Percentiles rank a stretch among this genome's conserved stretches.
Conservation (phyloP, 2,797 vertebrate species). For the Scyliorhinus canicula region DNA sequence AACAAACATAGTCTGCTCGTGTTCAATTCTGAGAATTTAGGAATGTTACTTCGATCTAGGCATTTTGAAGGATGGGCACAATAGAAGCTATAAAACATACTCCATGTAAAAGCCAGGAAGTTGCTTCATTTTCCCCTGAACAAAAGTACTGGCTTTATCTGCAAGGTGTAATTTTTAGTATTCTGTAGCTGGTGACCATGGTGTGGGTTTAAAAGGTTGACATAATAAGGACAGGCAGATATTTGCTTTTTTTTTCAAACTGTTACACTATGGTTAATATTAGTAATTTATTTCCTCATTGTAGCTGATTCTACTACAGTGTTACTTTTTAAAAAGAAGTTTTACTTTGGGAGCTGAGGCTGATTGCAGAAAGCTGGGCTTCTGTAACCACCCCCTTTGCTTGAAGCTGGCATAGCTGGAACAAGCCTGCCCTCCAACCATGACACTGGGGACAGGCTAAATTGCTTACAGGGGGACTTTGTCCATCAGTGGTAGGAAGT, state of each 20-base stretch:
- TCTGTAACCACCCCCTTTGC: no score
- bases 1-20: not conserved
- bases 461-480: no score
- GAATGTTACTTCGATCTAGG: not conserved
- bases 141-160: not conserved
- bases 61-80: not conserved
- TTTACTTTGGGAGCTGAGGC: not conserved
- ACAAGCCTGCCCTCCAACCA: no score
- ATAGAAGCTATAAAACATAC: not conserved
- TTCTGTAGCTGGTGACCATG: not conserved
- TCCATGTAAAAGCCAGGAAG: not conserved
- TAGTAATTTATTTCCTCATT: not conserved
- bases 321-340: no score
- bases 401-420: no score
- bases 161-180: not conserved
- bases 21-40: not conserved
- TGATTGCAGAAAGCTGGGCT: not conserved
- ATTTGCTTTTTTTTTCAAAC: constrained; percentile 2
- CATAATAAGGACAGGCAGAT: not conserved
- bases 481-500: no score
- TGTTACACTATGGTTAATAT: no score
- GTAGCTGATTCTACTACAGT: not conserved
- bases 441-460: no score
- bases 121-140: not conserved
- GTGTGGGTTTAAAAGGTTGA: not conserved